Evolutionary conservation across 2,888 invertebrate genomes (phyloP), one percentile per base, ranked within the genome.

Genomic region (Spatulosminthurus flaviceps): DNA sequence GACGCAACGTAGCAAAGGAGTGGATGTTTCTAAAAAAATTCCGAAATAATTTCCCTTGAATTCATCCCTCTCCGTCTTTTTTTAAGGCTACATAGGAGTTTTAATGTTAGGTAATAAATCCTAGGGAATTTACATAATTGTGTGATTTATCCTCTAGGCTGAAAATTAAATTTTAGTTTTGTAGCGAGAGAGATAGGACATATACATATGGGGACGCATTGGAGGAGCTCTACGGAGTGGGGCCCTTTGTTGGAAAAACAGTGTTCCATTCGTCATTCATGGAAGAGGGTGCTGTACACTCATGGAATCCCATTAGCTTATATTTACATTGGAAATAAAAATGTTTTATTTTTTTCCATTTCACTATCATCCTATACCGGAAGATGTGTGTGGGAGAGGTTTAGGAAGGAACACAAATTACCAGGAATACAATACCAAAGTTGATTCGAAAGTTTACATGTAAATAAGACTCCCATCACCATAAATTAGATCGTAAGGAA

Each of bases 311-410:
- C 51, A 13, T 51, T 4, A 51, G 4, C 5, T 51, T 51, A 19
- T n/a, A n/a, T 51, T 51, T 51, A n/a, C 51, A 51, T 51, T 51
- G n/a, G 19, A n/a, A 51, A 16, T 51, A 51, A 51, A 51, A 51
- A 51, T 51, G 51, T n/a, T 51, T n/a, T 13, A 51, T 51, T 51
- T 51, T 41, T 51, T 51, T 51, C 51, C 16, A 13, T 51, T 51
- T n/a, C 51, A 1, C 16, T 1, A 19, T 1, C 16, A 51, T n/a
- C n/a, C n/a, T 19, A 51, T 2, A 13, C 51, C 5, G 16, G 16
- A 51, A 13, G 51, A 13, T 51, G 7, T 19, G 16, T 19, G 13
- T 41, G 41, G n/a, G n/a, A n/a, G n/a, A n/a, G n/a, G n/a, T n/a
- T n/a, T n/a, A n/a, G n/a, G n/a, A n/a, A n/a, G n/a, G 34, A 4